These are phyloP conservation scores for Garrulus glandarius DNA, from an alignment of 2,797 vertebrate genomes.

Conservation along the genomic window DNA sequence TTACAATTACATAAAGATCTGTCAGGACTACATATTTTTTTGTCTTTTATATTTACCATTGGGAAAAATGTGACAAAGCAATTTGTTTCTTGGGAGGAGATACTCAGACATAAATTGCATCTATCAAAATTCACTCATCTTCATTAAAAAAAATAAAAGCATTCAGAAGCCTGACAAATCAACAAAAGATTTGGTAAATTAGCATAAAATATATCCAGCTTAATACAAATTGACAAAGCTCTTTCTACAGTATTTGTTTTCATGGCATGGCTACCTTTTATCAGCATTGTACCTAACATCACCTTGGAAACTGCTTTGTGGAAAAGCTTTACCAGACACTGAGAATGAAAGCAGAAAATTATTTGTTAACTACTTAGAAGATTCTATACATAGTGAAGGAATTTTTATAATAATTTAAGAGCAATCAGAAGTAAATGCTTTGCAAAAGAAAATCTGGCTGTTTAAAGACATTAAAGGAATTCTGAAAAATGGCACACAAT, in stretches of 20 bases:
- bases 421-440: background rate
- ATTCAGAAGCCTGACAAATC: constrained; percentile 31
- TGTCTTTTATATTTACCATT: constrained; percentile 23
- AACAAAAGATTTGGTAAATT: constrained; percentile 71
- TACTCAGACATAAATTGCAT: constrained; percentile 44
- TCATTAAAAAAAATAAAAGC: constrained; percentile 16
- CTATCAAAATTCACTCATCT: constrained; percentile 55
- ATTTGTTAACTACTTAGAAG: constrained; percentile 73
- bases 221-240: constrained; percentile 68
- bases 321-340: constrained; percentile 44
- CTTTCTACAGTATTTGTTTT: constrained; percentile 72
- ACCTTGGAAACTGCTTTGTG: constrained; percentile 79
- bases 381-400: constrained; percentile 9
- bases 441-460: background rate
- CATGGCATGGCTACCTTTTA: constrained; percentile 72
- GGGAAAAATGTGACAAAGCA: constrained; percentile 43
- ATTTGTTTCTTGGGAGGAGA: constrained; percentile 53
- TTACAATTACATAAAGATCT: constrained; percentile 24
- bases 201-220: constrained; percentile 83
- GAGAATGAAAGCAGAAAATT: constrained; percentile 74
- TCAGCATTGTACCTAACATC: constrained; percentile 73
- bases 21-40: background rate
- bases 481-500: background rate
- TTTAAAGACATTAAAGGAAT: background rate
- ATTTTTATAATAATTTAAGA: constrained; percentile 18